Evolutionary conservation across 2,888 invertebrate species (phyloP), one percentile per base, ranked within the genome.

Genomic region (Ephialtes manifestator): DNA sequence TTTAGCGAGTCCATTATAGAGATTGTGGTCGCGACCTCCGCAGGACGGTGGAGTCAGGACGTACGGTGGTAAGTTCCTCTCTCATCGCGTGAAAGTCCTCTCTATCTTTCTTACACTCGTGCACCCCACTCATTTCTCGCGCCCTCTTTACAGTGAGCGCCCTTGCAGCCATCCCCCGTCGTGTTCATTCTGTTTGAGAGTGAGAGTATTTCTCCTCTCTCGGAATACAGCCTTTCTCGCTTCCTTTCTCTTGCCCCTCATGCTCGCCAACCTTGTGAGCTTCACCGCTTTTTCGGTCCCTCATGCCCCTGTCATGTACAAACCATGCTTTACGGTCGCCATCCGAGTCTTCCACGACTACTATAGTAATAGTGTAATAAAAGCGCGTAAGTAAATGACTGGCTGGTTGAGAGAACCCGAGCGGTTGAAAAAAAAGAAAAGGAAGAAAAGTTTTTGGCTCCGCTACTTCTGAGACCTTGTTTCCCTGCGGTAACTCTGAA

Each of bases 1-100:
- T 91, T 92, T 92, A 92, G 91, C 90, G 89, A 93, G 92, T 92
- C 93, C 93, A 93, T 93, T 93, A 93, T 91, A 92, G 91, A 92
- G 92, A 93, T 93, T 93, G 93, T 92, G 92, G 91, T 90, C 91
- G 90, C 89, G 91, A 90, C 90, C 91, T 89, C 89, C 72, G 58
- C 60, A 63, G 31, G 72, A 76, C 43, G 78, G 53, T 71, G 35
- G 70, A 63, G 79, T 82, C 86, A 83, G 82, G 85, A 83, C 87
- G 78, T 28, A n/a, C 84, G 82, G 77, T 77, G 77, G 85, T 84
- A 88, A 89, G 88, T 91, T 90, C 84, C 87, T 84, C 74, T 81
- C 83, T 86, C 85, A 75, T 85, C 63, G 81, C 68, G 83, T 71
- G 80, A 86, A 84, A 81, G 87, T 87, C 86, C 88, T 84, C 88